Percentiles rank a stretch among this genome's conserved stretches.
These are phyloP conservation scores for Rambutsinella grinnellia DNA, from an alignment of 2,888 invertebrate genomes.

Conservation along the genomic window DNA sequence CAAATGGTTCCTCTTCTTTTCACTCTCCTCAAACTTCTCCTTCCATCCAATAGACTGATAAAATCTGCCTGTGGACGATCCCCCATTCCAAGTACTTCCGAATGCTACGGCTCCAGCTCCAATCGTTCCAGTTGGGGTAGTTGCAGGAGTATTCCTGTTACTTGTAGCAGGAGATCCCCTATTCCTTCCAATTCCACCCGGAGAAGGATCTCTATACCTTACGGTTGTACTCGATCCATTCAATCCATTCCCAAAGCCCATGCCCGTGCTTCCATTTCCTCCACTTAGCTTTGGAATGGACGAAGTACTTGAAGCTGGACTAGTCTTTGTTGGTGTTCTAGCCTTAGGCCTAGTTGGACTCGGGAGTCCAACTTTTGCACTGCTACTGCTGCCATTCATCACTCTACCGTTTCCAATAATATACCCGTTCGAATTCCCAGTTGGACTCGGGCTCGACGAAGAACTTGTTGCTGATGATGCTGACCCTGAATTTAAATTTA, in stretches of 20 bases:
- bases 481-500: conserved; percentile 44
- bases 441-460: conserved; percentile 11
- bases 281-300: conserved; percentile 39
- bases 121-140: conserved; percentile 28
- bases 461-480: not conserved
- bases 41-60: conserved; percentile 72
- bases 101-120: conserved; percentile 21
- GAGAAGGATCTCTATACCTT: conserved; percentile 28
- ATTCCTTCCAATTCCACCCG: conserved; percentile 16
- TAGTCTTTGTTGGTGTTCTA: conserved; percentile 26
- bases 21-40: conserved; percentile 79
- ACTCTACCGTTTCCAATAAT: not conserved
- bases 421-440: not conserved
- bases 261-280: not conserved
- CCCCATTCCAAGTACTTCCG: conserved; percentile 21
- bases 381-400: conserved; percentile 14
- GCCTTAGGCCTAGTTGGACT: conserved; percentile 33
- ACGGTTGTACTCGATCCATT: not conserved
- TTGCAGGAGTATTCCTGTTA: conserved; percentile 14
- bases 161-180: not conserved
- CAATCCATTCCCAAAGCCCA: not conserved
- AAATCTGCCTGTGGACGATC: conserved; percentile 33
- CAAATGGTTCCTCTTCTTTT: conserved; percentile 77
- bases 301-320: conserved; percentile 27
- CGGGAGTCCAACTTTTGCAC: not conserved